Conservation (phyloP, 1,140 invertebrate genomes). For the roundworm (Caenorhabditis elegans) region DNA sequence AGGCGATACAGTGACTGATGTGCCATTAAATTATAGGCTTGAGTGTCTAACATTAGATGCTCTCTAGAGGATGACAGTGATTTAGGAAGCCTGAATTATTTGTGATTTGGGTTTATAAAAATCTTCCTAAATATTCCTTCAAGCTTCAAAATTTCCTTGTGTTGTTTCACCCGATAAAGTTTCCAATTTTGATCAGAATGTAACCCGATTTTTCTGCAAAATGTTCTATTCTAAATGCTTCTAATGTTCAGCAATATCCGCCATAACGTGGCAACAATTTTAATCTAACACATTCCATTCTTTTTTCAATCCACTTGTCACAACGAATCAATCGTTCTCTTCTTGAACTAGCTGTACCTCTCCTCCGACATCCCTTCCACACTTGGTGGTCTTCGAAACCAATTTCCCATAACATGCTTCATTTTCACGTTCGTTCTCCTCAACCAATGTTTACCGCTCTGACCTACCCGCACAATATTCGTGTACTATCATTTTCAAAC, state of each 20-base stretch:
- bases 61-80: no score
- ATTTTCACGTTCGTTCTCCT: not conserved
- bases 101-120: no score
- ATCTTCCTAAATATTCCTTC: no score
- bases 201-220: not conserved
- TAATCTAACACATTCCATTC: not conserved
- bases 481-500: not conserved
- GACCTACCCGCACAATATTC: not conserved
- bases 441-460: conserved; percentile 10
- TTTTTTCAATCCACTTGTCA: conserved; percentile 21
- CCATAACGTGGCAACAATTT: not conserved
- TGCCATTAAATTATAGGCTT: not conserved
- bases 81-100: no score
- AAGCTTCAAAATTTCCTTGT: no score
- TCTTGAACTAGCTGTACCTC: conserved; percentile 15
- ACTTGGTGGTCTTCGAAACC: not conserved
- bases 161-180: no score
- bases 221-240: no score
- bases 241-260: no score
- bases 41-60: no score
- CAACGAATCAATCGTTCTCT: conserved; percentile 19
- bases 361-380: not conserved
- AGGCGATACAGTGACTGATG: not conserved
- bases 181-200: no score
- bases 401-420: conserved; percentile 29